Evolutionary conservation across 64 coral and sea anemone species (phyloP).

Genomic region (Porites lutea): DNA sequence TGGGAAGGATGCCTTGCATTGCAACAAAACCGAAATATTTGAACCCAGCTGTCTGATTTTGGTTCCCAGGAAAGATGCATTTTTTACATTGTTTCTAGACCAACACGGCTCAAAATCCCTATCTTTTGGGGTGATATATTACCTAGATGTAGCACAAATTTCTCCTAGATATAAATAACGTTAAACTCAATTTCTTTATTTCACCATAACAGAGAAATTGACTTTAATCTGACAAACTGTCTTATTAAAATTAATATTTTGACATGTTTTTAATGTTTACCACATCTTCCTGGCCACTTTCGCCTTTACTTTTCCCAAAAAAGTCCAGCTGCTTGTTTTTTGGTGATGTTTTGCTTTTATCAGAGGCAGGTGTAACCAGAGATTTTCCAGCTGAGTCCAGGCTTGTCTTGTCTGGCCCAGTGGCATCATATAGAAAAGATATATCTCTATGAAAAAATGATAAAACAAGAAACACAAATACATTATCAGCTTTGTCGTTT

Average conservation of each 20-base stretch:
- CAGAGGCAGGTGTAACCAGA: not conserved
- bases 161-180: no score
- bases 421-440: conserved; percentile 96
- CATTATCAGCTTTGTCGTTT: not conserved
- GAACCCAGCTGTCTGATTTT: no score
- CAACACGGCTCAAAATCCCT: no score
- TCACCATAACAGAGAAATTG: no score
- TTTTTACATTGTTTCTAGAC: no score
- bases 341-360: not conserved
- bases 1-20: no score
- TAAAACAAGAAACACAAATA: not conserved
- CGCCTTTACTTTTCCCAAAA: conserved; percentile 11
- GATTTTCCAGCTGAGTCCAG: conserved; percentile 48
- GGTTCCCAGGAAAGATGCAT: no score
- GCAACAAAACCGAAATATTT: no score
- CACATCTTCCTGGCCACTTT: not conserved
- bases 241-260: not conserved
- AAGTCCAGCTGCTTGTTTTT: conserved; percentile 1
- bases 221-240: not conserved
- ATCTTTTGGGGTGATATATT: no score
- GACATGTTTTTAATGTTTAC: not conserved
- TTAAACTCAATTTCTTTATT: no score
- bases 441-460: conserved; percentile 74
- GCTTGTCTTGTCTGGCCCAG: conserved; percentile 39
- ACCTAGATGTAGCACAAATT: no score